A percentile compares a stretch with the other conserved stretches of the same genome.
Evolutionary conservation across 2,113 vertebrate species (phyloP).

Genomic region (Dicrurus megarhynchus): DNA sequence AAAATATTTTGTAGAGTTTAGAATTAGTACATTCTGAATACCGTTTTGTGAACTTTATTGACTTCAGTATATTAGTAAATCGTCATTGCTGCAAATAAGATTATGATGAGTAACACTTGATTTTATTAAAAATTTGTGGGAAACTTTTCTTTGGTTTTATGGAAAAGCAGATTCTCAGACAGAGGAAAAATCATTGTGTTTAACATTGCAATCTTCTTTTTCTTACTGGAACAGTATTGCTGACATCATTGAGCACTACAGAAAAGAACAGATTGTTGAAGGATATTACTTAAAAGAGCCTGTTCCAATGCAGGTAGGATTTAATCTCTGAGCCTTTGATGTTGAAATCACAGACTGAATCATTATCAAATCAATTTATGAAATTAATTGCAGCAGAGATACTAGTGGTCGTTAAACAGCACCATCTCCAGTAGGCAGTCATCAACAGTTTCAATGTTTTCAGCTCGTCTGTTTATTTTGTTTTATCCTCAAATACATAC

Average conservation of each 20-base stretch:
- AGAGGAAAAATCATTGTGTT: not conserved
- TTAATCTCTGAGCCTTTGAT: not conserved
- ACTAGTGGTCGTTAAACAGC: not conserved
- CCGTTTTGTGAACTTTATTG: not conserved
- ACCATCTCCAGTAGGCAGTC: not conserved
- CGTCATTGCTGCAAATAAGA: not conserved
- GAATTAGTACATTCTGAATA: not conserved
- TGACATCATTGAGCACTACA: slow-evolving; percentile 98
- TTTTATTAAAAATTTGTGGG: not conserved
- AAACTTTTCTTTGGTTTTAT: not conserved
- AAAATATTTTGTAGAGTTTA: slow-evolving; percentile 15
- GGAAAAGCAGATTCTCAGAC: not conserved
- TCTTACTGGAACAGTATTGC: slow-evolving; percentile 84
- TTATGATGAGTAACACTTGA: not conserved
- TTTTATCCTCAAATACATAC: not conserved
- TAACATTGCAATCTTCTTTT: slow-evolving; percentile 5
- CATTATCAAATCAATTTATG: not conserved
- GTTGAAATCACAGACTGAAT: not conserved
- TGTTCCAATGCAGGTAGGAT: slow-evolving; percentile 90
- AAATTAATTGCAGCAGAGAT: not conserved
- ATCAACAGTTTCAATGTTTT: not conserved
- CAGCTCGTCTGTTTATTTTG: not conserved
- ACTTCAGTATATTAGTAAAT: not conserved
- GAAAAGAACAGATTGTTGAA: slow-evolving; percentile 98
- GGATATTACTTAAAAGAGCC: slow-evolving; percentile 95